Evolutionary conservation across 2,797 vertebrate species (phyloP), one percentile per base, ranked within the genome.

Genomic region (Myotis planiceps): DNA sequence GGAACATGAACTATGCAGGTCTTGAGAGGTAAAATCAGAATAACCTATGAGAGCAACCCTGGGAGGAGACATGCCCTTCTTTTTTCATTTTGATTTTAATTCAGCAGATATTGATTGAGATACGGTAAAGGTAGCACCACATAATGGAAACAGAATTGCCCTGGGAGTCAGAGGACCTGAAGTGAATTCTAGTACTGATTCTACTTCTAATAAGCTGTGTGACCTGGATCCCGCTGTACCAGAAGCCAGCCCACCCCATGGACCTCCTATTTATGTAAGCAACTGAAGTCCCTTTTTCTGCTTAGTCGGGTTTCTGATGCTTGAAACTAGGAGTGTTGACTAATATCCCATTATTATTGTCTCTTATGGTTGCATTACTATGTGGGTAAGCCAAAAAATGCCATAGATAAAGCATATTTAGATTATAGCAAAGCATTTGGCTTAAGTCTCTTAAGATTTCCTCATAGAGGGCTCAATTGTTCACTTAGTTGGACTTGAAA

Each of bases 71-170:
- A 29, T 29, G 32, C 25, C 47, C 53, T 94, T 94, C 85, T 84
- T 90, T 55, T 72, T 85, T 82, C 65, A 58, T 80, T 90, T 81
- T 83, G 13, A 55, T 90, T 93, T 92, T 88, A 94, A 95, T 76
- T 92, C 88, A 65, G 51, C 81, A 71, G 68, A 76, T 78, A 90
- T 51, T 81, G 76, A 94, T 29, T 88, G 84, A 94, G 42, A 58
- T 18, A 37, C 42, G 42, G 39, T 69, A 90, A 63, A 53, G 53
- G 68, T 32, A 63, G 58, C 63, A 69, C 42, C n/a, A 71, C 18
- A 55, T 74, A 79, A 95, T 51, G 58, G 85, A 84, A 91, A 80
- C 1, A 58, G 88, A 94, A 74, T 32, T 88, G 65, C n/a, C 68
- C 29, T 79, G 80, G 86, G 87, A 87, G 8, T 23, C 19, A 29